Evolutionary conservation across 2,113 vertebrate genomes (phyloP).

Genomic region (Theropithecus gelada): DNA sequence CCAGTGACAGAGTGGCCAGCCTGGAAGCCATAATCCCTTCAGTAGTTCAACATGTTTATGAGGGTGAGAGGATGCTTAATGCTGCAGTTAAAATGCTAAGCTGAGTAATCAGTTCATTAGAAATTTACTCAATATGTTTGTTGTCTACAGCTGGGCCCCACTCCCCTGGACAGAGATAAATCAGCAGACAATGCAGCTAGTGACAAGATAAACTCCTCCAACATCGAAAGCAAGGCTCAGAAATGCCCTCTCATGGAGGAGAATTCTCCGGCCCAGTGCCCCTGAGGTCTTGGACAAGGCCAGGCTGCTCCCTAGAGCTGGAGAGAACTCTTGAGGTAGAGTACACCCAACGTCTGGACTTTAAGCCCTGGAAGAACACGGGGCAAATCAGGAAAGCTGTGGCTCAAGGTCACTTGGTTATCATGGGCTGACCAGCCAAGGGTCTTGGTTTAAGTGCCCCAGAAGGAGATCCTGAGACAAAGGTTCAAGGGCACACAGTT

Average conservation of each 20-base stretch:
- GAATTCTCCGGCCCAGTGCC: not conserved
- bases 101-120: constrained; percentile 83
- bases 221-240: not conserved
- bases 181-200: constrained; percentile 61
- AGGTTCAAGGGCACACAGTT: not conserved
- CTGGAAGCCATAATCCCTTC: constrained; percentile 75
- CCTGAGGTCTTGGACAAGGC: not conserved
- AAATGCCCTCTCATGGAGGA: not conserved
- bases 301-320: not conserved
- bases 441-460: not conserved
- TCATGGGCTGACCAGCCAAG: not conserved
- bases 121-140: constrained; percentile 78
- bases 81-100: constrained; percentile 80
- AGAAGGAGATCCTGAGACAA: not conserved
- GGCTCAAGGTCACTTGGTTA: not conserved
- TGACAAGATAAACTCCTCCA: constrained; percentile 58
- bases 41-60: constrained; percentile 79
- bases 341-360: not conserved
- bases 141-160: constrained; percentile 58
- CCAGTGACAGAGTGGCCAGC: constrained; percentile 64
- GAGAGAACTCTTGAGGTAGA: not conserved
- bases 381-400: not conserved
- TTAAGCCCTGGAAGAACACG: not conserved
- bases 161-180: constrained; percentile 68
- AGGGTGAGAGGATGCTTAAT: constrained; percentile 78